A percentile compares a stretch with the other conserved stretches of the same genome.
Evolutionary conservation across 2,113 vertebrate species (phyloP).

Genomic region (Pseudolaguvia tuberculata): DNA sequence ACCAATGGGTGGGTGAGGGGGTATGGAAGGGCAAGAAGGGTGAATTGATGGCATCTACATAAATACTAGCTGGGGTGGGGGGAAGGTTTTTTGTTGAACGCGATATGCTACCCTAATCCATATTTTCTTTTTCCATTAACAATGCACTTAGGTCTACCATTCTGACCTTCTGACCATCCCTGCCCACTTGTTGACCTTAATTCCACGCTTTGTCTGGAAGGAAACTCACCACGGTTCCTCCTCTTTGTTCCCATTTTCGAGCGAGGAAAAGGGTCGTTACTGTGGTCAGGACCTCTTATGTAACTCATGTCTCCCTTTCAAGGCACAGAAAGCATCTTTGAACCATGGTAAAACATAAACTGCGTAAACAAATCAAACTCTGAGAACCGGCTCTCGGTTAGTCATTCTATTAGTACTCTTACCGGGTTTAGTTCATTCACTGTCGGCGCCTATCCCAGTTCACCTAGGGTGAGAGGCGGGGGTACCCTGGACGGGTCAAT

Average conservation of each 20-base stretch:
- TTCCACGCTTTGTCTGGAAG: constrained; percentile 53
- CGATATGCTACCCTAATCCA: constrained; percentile 13
- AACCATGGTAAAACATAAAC: not conserved
- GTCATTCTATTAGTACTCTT: constrained; percentile 7
- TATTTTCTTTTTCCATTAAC: constrained; percentile 48
- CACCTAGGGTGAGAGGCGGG: no score
- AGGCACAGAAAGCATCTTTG: not conserved
- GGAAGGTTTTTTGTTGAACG: constrained; percentile 25
- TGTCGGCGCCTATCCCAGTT: no score
- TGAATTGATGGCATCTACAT: constrained; percentile 26
- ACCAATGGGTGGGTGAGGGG: constrained; percentile 19
- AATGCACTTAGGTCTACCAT: constrained; percentile 46
- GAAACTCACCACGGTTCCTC: constrained; percentile 42
- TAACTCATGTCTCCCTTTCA: constrained; percentile 30
- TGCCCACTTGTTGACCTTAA: constrained; percentile 61
- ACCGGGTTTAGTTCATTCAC: not conserved
- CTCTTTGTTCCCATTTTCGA: constrained; percentile 41
- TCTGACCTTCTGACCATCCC: constrained; percentile 51
- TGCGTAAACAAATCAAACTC: not conserved
- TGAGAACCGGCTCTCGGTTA: not conserved
- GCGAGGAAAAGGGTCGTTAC: constrained; percentile 48
- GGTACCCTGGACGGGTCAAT: no score
- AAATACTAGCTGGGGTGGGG: constrained; percentile 23
- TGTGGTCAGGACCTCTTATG: constrained; percentile 33
- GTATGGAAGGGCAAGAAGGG: constrained; percentile 32